Evolutionary conservation across 2,888 invertebrate species (phyloP).

Genomic region (Chromoteleia sp.): DNA sequence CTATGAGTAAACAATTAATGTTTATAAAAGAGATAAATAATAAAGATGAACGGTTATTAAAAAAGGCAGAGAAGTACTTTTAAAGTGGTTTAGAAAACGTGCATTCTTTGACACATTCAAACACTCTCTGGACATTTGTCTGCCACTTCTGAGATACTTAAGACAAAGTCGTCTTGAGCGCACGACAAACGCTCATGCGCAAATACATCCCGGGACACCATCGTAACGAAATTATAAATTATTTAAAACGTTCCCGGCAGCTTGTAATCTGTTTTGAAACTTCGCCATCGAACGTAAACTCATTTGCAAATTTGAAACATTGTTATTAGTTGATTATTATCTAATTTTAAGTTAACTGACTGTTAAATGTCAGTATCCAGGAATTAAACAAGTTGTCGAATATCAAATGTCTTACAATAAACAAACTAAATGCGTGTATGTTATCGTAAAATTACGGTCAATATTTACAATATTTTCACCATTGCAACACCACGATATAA

Average conservation of each 20-base stretch:
- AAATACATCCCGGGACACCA: not conserved
- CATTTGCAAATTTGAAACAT: constrained; percentile 16
- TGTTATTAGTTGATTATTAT: constrained; percentile 38
- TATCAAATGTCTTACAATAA: not conserved
- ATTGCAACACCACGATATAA: too few species aligned
- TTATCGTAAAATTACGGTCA: not conserved
- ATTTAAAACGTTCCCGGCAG: constrained; percentile 25
- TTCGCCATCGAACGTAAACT: constrained; percentile 24
- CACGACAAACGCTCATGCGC: constrained; percentile 14
- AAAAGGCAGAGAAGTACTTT: too few species aligned
- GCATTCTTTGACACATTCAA: constrained; percentile 10
- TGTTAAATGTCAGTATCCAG: constrained; percentile 24
- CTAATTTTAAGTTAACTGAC: constrained; percentile 33
- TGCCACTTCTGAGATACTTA: too few species aligned
- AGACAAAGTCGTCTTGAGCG: constrained; percentile 8
- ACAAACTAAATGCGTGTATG: not conserved
- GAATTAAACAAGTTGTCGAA: constrained; percentile 27
- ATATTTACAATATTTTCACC: too few species aligned
- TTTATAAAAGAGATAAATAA: too few species aligned
- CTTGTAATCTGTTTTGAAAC: constrained; percentile 39
- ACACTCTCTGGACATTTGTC: constrained; percentile 7
- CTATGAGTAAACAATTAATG: too few species aligned
- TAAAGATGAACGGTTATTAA: too few species aligned
- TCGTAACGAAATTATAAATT: constrained; percentile 44
- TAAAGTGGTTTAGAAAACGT: not conserved